These are phyloP conservation scores for Periophthalmodon schlosseri DNA, from an alignment of 2,113 vertebrate species.

Conservation along the genomic window DNA sequence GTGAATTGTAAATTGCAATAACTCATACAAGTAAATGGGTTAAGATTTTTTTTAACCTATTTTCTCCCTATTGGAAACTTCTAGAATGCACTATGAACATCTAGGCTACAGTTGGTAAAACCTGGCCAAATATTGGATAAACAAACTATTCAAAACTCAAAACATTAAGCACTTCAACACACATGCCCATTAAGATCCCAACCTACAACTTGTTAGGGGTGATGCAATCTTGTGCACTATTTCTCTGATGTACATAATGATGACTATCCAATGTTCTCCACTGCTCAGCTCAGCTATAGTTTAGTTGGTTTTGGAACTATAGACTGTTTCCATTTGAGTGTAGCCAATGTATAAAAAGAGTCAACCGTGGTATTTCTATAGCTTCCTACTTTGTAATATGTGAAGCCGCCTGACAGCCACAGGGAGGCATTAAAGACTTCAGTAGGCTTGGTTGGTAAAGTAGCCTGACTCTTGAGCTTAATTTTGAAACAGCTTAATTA, in stretches of 20 bases:
- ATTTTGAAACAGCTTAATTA: too few species aligned
- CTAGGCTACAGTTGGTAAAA: neutral
- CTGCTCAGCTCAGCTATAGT: neutral
- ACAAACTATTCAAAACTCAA: neutral
- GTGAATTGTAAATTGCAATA: neutral
- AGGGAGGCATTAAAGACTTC: neutral
- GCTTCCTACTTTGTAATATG: neutral
- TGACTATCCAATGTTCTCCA: neutral
- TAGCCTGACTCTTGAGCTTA: too few species aligned
- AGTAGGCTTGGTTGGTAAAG: too few species aligned
- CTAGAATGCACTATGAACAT: neutral
- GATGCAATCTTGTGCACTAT: neutral
- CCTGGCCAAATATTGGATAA: neutral
- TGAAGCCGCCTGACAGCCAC: neutral
- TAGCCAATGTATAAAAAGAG: neutral
- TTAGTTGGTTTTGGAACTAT: neutral
- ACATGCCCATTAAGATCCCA: neutral
- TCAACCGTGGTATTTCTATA: neutral
- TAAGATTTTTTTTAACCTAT: neutral
- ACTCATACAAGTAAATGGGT: neutral
- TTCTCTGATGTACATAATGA: neutral
- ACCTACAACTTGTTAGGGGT: neutral
- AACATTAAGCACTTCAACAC: neutral
- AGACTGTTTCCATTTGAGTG: neutral
- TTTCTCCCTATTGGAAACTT: neutral